These are phyloP conservation scores for Nineta flava DNA, from an alignment of 2,888 invertebrate species.

Conservation along the genomic window DNA sequence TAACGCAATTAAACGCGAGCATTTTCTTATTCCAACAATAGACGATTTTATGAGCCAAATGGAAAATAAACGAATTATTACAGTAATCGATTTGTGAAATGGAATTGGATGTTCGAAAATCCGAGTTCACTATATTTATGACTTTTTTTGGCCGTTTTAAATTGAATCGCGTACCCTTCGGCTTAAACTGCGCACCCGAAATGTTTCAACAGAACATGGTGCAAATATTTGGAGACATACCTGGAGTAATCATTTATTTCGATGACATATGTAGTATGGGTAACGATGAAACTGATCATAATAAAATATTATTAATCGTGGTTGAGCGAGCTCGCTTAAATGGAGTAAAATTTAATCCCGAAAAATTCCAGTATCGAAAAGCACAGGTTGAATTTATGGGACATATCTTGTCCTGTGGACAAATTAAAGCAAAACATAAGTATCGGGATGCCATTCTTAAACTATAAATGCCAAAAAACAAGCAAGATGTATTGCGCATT, in stretches of 20 bases:
- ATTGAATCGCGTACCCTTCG: slow-evolving; percentile 10
- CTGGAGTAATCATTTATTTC: slow-evolving; percentile 8
- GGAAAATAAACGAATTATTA: slow-evolving; percentile 9
- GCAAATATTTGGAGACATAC: slow-evolving; percentile 9
- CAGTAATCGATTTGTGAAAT: slow-evolving; percentile 11
- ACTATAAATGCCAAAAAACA: not conserved
- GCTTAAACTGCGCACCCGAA: slow-evolving; percentile 10
- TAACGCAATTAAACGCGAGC: slow-evolving; percentile 14
- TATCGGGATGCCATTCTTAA: not conserved
- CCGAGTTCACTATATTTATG: slow-evolving; percentile 13
- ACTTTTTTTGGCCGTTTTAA: slow-evolving; percentile 12
- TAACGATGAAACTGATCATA: slow-evolving; percentile 13
- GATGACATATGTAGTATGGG: not conserved
- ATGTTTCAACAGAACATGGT: slow-evolving; percentile 10
- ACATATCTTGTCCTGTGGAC: not conserved
- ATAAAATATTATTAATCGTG: slow-evolving; percentile 10
- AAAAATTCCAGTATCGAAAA: slow-evolving; percentile 2
- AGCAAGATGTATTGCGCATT: not conserved
- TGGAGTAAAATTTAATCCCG: slow-evolving; percentile 6
- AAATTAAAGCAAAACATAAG: not conserved
- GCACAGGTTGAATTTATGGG: slow-evolving; percentile 5
- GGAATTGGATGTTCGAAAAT: slow-evolving; percentile 7
- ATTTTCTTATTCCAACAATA: slow-evolving; percentile 15
- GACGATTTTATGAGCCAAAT: slow-evolving; percentile 11
- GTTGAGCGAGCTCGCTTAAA: slow-evolving; percentile 7